Evolutionary conservation across 1,140 invertebrate genomes (phyloP), one percentile per base, ranked within the genome.

Genomic region (Magallana gigas): DNA sequence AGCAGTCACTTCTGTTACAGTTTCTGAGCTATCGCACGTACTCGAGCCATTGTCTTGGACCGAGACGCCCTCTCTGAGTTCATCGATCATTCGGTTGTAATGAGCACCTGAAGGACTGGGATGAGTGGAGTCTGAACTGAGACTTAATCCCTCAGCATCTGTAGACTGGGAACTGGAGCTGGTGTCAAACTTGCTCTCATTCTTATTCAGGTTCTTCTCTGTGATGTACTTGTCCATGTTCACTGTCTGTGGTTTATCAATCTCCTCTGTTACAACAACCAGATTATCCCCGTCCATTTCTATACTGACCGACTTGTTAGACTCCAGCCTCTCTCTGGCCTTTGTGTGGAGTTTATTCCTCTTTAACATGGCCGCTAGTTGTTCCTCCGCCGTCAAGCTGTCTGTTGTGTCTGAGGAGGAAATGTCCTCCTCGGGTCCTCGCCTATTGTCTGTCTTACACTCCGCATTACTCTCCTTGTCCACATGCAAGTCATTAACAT

Each of bases 281-380:
- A 94, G 88, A 80, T 92, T 94, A 85, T 94, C 94, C 36, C 93
- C 94, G 12, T 94, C 91, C 92, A 94, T 94, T 88, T 94, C 93
- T 64, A 94, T 94, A 85, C 93, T 94, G 1, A 94, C 90, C 9
- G 93, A 91, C 62, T 90, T 89, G 84, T 88, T 88, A 12, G 87
- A 90, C 57, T 80, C 87, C 6, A 59, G 81, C 7, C 90, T 85
- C 36, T 90, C 87, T 58, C 85, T 86, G 14, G 88, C 83, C 80
- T 92, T 92, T 18, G 90, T 87, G 87, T 91, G 91, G 1, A 93
- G 87, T 90, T 94, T 94, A 85, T 92, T 93, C 83, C 91, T 91
- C 62, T 91, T 91, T 62, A 93, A 83, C 91, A 93, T 91, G 16
- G 91, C 91, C 36, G 91, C 92, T 60, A 94, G 84, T 82, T 93